Evolutionary conservation across 2,797 vertebrate species (phyloP).

Genomic region (Phrynocephalus guinanensis): DNA sequence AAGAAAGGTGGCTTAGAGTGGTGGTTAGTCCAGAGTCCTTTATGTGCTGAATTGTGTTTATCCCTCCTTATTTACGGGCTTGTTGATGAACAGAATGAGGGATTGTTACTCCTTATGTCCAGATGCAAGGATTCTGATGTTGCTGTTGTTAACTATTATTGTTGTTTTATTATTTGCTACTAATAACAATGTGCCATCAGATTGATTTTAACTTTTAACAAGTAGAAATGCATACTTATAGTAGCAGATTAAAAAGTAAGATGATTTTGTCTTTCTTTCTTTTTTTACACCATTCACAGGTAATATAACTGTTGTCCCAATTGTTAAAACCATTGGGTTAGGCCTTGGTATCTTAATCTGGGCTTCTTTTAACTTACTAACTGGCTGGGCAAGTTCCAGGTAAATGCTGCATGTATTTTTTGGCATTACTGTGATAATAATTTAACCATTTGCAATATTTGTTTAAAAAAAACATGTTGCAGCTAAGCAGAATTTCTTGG

Average conservation of each 20-base stretch:
- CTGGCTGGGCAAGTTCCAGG: slow-evolving; percentile 94
- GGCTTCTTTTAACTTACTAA: slow-evolving; percentile 88
- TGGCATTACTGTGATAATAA: neutral
- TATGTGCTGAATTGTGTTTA: neutral
- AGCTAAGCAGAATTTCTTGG: neutral
- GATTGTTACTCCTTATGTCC: neutral
- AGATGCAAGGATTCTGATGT: neutral
- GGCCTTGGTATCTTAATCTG: slow-evolving; percentile 90
- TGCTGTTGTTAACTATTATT: no score
- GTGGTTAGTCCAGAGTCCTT: neutral
- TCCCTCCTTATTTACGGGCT: neutral
- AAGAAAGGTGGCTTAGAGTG: neutral
- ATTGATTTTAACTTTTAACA: no score
- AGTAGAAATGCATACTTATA: neutral
- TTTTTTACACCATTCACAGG: slow-evolving; percentile 78
- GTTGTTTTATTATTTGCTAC: no score
- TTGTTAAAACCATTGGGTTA: slow-evolving; percentile 91
- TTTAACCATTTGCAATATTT: slow-evolving; percentile 22
- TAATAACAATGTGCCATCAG: no score
- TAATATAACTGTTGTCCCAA: slow-evolving; percentile 85
- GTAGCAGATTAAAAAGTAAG: slow-evolving; percentile 15
- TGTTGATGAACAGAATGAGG: neutral
- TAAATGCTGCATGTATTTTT: slow-evolving; percentile 57
- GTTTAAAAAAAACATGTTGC: neutral
- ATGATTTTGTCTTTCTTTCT: slow-evolving; percentile 28